phyloP scores from a whole-genome alignment of 1,140 invertebrate genomes.

The Cephus cinctus region DNA sequence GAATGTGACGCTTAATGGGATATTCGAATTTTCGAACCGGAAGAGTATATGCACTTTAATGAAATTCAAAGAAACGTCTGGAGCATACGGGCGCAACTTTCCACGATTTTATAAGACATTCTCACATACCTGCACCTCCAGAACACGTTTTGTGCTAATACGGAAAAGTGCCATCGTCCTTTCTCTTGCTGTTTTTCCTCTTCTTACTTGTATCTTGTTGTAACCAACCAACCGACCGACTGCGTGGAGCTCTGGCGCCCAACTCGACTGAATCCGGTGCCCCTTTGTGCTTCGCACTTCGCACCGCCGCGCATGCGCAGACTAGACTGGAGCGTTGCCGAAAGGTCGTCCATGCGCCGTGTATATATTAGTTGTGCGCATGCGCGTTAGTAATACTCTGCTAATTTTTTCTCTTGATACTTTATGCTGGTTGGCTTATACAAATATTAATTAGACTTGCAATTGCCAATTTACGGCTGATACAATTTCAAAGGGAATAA shows the following conservation, averaged over 20 bases:
- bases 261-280: constrained; percentile 32
- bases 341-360: not conserved
- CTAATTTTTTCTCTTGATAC: not conserved
- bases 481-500: not conserved
- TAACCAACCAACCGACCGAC: constrained; percentile 29
- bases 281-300: not conserved
- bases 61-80: constrained; percentile 14
- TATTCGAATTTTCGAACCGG: constrained; percentile 5
- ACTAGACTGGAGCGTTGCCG: not conserved
- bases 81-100: not conserved
- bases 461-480: not conserved
- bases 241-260: constrained; percentile 44
- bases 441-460: too few relatives aligned
- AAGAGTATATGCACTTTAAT: constrained; percentile 1
- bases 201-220: constrained; percentile 13
- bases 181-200: constrained; percentile 15
- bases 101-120: constrained; percentile 13
- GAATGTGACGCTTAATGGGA: too few relatives aligned
- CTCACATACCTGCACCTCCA: constrained; percentile 40
- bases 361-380: not conserved
- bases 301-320: not conserved
- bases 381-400: not conserved
- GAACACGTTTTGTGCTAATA: constrained; percentile 39
- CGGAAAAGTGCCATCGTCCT: constrained; percentile 53
- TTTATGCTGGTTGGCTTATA: not conserved